Conservation (phyloP, 2,888 invertebrate species). For the Seladonia tumulorum region DNA sequence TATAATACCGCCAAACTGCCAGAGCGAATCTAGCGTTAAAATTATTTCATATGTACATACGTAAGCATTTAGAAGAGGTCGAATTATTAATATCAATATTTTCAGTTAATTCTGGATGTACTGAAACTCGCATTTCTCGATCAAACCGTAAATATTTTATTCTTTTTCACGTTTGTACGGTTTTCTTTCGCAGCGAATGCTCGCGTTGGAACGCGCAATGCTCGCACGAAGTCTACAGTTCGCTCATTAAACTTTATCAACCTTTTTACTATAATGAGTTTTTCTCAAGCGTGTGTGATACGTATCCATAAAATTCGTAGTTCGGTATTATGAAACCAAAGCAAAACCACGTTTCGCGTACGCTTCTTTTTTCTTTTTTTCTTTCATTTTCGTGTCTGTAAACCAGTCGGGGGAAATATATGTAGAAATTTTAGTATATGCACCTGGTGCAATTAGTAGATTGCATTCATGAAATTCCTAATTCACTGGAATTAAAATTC, state of each 20-base stretch:
- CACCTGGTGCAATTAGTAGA: not conserved
- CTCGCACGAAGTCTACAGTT: not conserved
- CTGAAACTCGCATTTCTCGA: too few species aligned
- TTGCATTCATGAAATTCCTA: not conserved
- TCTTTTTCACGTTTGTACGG: not conserved
- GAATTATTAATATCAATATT: too few species aligned
- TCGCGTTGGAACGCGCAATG: not conserved
- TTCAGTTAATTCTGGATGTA: too few species aligned
- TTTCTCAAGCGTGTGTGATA: conserved; percentile 4
- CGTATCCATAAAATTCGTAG: conserved; percentile 4
- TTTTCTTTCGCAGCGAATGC: not conserved
- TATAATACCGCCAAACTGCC: too few species aligned
- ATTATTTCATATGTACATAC: not conserved
- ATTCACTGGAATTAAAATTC: not conserved
- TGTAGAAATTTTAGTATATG: not conserved
- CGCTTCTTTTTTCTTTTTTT: not conserved
- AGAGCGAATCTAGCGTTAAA: too few species aligned
- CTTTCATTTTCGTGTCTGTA: not conserved
- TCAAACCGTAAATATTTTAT: not conserved
- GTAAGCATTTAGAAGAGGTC: too few species aligned
- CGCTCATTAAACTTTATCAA: conserved; percentile 11
- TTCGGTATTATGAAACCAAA: not conserved
- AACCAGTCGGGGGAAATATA: not conserved
- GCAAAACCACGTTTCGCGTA: not conserved
- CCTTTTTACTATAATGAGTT: conserved; percentile 12